Evolutionary conservation across 2,113 vertebrate genomes (phyloP).

Genomic region (Mesembrinibis cayennensis): DNA sequence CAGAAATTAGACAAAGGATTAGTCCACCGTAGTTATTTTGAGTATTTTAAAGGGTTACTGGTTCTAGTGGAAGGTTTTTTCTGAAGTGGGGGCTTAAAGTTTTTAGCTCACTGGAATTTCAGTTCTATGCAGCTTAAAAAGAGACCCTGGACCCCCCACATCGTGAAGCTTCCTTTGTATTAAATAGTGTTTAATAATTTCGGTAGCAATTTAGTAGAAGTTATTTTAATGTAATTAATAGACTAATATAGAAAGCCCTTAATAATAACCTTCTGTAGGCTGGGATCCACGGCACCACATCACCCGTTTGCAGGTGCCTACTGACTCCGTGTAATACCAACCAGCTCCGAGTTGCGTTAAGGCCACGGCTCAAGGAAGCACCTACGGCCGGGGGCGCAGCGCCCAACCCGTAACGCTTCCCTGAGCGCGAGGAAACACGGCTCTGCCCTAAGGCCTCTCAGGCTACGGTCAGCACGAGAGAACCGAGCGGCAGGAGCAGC

Average conservation of each 20-base stretch:
- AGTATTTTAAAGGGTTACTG: background rate
- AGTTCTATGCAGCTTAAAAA: background rate
- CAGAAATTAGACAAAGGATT: background rate
- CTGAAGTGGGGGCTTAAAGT: background rate
- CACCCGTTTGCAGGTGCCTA: background rate
- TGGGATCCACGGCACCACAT: background rate
- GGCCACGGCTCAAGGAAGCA: background rate
- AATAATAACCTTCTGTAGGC: background rate
- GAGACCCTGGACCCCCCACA: background rate
- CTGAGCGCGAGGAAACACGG: background rate
- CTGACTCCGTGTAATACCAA: background rate
- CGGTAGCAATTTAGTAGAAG: background rate
- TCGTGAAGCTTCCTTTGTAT: background rate
- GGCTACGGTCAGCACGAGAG: background rate
- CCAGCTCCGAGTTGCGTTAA: background rate
- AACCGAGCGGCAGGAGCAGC: accelerated
- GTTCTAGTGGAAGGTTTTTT: background rate
- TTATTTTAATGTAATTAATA: background rate
- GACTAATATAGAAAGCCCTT: background rate
- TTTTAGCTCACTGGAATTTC: background rate
- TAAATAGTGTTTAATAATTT: background rate
- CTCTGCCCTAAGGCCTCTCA: background rate
- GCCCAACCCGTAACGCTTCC: background rate
- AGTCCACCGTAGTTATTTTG: background rate
- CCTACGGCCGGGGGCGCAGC: accelerated